These are phyloP conservation scores for Ceratitis capitata DNA, from an alignment of 1,140 invertebrate species.

Conservation along the genomic window DNA sequence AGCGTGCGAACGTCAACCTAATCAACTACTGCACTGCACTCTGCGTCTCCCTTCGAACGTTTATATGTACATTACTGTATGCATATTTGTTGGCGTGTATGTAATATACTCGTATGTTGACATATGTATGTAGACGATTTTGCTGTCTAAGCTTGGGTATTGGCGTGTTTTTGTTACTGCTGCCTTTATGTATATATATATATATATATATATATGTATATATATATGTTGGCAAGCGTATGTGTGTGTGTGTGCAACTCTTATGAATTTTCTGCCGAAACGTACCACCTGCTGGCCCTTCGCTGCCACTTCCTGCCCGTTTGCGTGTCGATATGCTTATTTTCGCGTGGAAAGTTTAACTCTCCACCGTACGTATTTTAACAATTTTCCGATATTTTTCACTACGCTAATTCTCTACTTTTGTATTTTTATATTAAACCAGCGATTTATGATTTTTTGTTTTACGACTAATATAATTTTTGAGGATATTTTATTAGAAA, in stretches of 20 bases:
- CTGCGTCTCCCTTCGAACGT: background rate
- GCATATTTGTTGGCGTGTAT: background rate
- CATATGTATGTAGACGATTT: background rate
- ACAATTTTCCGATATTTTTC: background rate
- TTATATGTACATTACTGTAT: background rate
- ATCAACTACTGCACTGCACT: background rate
- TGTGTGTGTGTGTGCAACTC: slow-evolving; percentile 42
- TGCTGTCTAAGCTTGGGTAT: slow-evolving; percentile 40
- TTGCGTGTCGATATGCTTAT: slow-evolving; percentile 1
- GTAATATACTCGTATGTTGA: background rate
- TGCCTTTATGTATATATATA: background rate
- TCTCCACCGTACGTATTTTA: background rate
- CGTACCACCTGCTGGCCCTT: slow-evolving; percentile 4
- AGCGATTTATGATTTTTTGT: no score
- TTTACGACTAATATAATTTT: background rate
- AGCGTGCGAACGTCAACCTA: slow-evolving; percentile 6
- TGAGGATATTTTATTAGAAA: no score
- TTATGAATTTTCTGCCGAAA: slow-evolving; percentile 12
- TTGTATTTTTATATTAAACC: background rate
- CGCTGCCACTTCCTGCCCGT: background rate
- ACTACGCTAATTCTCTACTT: background rate
- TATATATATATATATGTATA: background rate
- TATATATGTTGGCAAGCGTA: slow-evolving; percentile 38
- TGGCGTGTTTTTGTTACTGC: slow-evolving; percentile 31
- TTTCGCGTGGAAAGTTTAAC: background rate